phyloP scores from a whole-genome alignment of 2,797 vertebrate genomes.

The Garrulus glandarius region DNA sequence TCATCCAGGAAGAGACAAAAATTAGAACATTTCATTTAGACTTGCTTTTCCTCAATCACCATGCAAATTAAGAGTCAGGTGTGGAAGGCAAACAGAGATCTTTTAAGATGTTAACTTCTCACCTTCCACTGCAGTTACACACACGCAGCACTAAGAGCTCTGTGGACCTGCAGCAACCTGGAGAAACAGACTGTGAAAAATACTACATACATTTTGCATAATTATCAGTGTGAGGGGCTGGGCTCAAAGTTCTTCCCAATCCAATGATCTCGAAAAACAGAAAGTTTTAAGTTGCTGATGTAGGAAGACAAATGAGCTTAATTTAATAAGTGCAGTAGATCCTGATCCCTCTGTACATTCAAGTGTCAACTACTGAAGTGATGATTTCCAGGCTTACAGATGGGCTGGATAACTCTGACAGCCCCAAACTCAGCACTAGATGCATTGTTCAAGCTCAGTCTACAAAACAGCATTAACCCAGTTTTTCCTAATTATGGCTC shows the following conservation, averaged over 20 bases:
- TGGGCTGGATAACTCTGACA: background rate
- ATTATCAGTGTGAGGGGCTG: background rate
- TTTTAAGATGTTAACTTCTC: background rate
- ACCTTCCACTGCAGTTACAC: background rate
- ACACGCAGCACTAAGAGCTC: background rate
- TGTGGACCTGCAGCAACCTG: background rate
- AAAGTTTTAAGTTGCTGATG: background rate
- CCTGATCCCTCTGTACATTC: background rate
- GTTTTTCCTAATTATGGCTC: background rate
- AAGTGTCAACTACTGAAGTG: background rate
- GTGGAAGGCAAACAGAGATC: background rate
- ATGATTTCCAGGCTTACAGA: background rate
- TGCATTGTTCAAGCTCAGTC: background rate
- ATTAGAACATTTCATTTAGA: background rate
- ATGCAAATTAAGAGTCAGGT: background rate
- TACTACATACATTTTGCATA: background rate
- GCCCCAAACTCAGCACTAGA: background rate
- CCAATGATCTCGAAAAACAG: background rate
- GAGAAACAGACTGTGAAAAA: background rate
- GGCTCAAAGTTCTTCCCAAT: background rate
- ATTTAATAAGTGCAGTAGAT: background rate
- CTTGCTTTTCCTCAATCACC: background rate
- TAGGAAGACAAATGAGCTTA: background rate
- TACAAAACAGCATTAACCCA: background rate
- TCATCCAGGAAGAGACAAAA: background rate